These are phyloP conservation scores for Notothenia rossii DNA, from an alignment of 2,113 vertebrate species.

Conservation along the genomic window DNA sequence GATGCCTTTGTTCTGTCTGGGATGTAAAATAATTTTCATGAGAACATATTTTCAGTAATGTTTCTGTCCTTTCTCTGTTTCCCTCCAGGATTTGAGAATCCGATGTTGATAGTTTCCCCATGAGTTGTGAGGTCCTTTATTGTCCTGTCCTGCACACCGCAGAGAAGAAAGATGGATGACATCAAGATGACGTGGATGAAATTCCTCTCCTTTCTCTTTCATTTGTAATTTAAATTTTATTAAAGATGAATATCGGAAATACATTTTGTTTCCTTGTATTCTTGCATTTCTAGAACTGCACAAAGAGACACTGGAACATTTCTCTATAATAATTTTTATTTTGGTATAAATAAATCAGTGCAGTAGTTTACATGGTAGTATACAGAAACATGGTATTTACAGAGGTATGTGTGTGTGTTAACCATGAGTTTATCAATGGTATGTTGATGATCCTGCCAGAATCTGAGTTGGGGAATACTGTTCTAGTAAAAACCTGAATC, in stretches of 20 bases:
- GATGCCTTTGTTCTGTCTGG: background rate
- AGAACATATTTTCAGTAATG: background rate
- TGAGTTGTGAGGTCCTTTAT: constrained; percentile 31
- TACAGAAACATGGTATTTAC: constrained; percentile 68
- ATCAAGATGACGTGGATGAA: constrained; percentile 56
- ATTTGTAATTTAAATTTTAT: constrained; percentile 75
- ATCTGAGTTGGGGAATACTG: background rate
- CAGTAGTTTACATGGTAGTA: constrained; percentile 26
- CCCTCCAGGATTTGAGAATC: constrained; percentile 56
- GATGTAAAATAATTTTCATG: background rate
- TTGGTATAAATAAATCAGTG: constrained; percentile 59
- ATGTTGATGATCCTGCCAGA: background rate
- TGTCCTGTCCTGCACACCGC: constrained; percentile 10
- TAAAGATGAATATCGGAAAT: constrained; percentile 54
- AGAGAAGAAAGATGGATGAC: constrained; percentile 47
- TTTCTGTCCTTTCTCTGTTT: constrained; percentile 8
- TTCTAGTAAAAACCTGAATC: constrained; percentile 36
- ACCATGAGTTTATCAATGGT: constrained; percentile 9
- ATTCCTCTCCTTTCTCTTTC: constrained; percentile 26
- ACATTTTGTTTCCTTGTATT: background rate
- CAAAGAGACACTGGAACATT: constrained; percentile 17
- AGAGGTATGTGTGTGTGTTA: constrained; percentile 49
- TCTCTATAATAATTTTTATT: constrained; percentile 48
- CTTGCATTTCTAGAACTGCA: background rate
- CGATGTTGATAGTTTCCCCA: constrained; percentile 47